Evolutionary conservation across 2,888 invertebrate species (phyloP).

Genomic region (Matsumyia berberina): DNA sequence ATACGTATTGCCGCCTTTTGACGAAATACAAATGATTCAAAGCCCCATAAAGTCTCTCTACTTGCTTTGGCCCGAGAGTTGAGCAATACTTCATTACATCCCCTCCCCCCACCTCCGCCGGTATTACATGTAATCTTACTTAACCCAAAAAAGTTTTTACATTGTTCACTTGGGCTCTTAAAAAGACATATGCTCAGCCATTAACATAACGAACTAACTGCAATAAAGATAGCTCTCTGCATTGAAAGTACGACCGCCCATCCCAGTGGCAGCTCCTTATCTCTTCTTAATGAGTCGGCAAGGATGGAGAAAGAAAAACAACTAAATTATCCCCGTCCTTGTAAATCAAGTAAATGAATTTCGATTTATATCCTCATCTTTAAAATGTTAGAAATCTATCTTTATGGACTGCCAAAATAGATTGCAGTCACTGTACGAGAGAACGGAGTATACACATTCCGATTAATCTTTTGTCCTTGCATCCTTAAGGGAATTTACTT

Average conservation of each 20-base stretch:
- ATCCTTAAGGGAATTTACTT: slow-evolving; percentile 19
- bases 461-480: slow-evolving; percentile 54
- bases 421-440: slow-evolving; percentile 50
- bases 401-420: slow-evolving; percentile 64
- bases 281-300: slow-evolving; percentile 4
- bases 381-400: slow-evolving; percentile 52
- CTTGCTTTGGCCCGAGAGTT: too few species aligned
- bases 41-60: too few species aligned
- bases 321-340: slow-evolving; percentile 40
- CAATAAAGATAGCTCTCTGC: too few species aligned
- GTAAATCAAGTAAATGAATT: slow-evolving; percentile 60
- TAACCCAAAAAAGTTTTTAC: neutral
- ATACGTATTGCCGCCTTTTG: too few species aligned
- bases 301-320: slow-evolving; percentile 9
- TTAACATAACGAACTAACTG: slow-evolving; percentile 8
- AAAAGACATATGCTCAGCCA: slow-evolving; percentile 17
- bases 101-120: too few species aligned
- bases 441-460: slow-evolving; percentile 36
- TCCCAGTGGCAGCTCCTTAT: neutral
- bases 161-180: neutral
- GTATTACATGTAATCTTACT: neutral
- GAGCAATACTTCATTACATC: too few species aligned
- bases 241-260: too few species aligned
- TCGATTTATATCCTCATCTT: slow-evolving; percentile 60
- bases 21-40: too few species aligned